Conservation (phyloP, 2,888 invertebrate genomes). For the Epistrophella euchroma region DNA sequence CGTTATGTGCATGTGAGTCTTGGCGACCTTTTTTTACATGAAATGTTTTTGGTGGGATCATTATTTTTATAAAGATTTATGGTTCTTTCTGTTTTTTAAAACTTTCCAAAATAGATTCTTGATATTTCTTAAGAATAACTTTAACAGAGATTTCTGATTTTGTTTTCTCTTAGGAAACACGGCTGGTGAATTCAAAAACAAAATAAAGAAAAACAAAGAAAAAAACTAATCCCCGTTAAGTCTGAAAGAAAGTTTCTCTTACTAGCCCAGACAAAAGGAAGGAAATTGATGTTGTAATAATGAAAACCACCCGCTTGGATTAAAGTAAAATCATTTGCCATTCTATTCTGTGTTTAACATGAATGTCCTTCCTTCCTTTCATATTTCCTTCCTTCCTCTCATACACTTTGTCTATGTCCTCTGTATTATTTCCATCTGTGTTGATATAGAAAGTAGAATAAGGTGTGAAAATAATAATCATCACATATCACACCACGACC, state of each 20-base stretch:
- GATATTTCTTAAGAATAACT: no score
- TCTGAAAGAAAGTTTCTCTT: not conserved
- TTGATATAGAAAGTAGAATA: not conserved
- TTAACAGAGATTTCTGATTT: not conserved
- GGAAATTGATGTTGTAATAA: not conserved
- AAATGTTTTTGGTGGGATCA: no score
- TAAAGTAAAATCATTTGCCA: constrained; percentile 21
- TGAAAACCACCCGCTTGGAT: constrained; percentile 17
- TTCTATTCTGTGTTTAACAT: constrained; percentile 17
- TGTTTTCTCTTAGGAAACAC: not conserved
- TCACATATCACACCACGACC: constrained; percentile 58
- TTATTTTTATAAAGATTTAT: no score
- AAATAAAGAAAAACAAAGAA: not conserved
- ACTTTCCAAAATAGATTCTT: no score
- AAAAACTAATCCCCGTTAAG: not conserved
- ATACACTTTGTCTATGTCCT: not conserved
- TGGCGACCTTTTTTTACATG: no score
- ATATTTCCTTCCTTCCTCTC: constrained; percentile 2
- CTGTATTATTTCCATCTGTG: constrained; percentile 22
- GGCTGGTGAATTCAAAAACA: not conserved
- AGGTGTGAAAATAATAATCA: constrained; percentile 71
- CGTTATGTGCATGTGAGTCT: no score
- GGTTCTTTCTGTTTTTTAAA: no score
- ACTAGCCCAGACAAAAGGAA: not conserved
- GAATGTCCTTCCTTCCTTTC: constrained; percentile 14